These are phyloP conservation scores for Lucilia sericata DNA, from an alignment of 1,140 invertebrate species.

Conservation along the genomic window DNA sequence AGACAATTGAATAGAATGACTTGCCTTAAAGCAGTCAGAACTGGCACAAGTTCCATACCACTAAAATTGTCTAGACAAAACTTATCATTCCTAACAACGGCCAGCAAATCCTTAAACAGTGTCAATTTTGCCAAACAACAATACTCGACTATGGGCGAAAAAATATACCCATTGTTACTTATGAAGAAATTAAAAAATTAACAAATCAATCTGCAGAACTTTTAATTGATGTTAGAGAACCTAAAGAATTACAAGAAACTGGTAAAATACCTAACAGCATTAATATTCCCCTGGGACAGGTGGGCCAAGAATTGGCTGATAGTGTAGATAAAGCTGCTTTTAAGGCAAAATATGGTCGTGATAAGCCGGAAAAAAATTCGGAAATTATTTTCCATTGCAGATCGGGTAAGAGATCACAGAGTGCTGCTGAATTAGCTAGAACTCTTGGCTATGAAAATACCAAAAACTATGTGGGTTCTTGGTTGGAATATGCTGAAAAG, in stretches of 20 bases:
- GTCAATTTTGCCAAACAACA: neutral
- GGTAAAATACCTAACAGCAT: slow-evolving; percentile 77
- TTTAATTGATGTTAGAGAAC: slow-evolving; percentile 78
- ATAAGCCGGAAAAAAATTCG: slow-evolving; percentile 70
- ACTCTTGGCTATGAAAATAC: slow-evolving; percentile 72
- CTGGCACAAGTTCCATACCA: neutral
- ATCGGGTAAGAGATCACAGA: slow-evolving; percentile 72
- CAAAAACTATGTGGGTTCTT: slow-evolving; percentile 61
- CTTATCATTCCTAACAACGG: too few relatives aligned
- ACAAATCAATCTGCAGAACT: slow-evolving; percentile 65
- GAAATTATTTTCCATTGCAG: slow-evolving; percentile 75
- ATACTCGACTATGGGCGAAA: neutral
- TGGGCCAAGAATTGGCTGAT: slow-evolving; percentile 55
- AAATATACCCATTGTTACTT: slow-evolving; percentile 65
- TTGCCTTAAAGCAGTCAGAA: neutral
- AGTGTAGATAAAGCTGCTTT: slow-evolving; percentile 65
- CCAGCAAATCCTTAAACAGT: neutral
- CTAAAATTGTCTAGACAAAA: neutral
- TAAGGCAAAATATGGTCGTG: slow-evolving; percentile 65
- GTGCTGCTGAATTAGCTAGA: slow-evolving; percentile 71
- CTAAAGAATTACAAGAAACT: slow-evolving; percentile 74
- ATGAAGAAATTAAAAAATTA: slow-evolving; percentile 69
- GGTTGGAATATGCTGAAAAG: slow-evolving; percentile 70
- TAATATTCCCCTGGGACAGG: slow-evolving; percentile 75
- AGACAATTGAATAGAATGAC: neutral